These are phyloP conservation scores for Myiagra hebetior DNA, from an alignment of 2,113 vertebrate species.

Conservation along the genomic window DNA sequence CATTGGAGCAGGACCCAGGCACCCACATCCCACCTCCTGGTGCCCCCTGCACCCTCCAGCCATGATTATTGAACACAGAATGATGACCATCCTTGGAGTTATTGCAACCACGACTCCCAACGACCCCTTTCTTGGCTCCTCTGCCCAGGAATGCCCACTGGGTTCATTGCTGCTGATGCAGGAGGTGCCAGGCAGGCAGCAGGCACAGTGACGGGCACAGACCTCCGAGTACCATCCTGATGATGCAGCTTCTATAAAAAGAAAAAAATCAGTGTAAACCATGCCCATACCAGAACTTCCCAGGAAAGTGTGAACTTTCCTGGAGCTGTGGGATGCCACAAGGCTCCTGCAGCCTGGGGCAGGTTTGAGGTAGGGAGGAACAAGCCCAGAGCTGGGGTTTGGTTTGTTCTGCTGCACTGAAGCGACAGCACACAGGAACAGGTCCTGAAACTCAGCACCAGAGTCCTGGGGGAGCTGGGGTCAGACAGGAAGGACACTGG, in stretches of 20 bases:
- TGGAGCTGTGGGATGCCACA: not conserved
- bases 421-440: fast-evolving
- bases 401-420: not conserved
- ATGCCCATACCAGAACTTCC: not conserved
- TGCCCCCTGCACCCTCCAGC: not conserved
- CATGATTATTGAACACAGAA: not conserved
- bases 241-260: constrained; percentile 28
- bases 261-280: not conserved
- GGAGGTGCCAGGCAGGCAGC: not conserved
- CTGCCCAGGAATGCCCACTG: not conserved
- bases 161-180: not conserved
- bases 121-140: fast-evolving
- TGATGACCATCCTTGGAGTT: not conserved
- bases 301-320: not conserved
- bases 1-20: not conserved
- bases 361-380: not conserved
- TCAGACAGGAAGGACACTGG: not conserved
- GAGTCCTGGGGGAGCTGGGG: not conserved
- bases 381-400: not conserved
- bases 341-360: not conserved
- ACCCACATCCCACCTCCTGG: fast-evolving
- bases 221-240: not conserved
- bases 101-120: fast-evolving
- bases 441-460: not conserved
- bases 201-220: not conserved